phyloP scores from a whole-genome alignment of 1,140 invertebrate species.

The Physella acuta region DNA sequence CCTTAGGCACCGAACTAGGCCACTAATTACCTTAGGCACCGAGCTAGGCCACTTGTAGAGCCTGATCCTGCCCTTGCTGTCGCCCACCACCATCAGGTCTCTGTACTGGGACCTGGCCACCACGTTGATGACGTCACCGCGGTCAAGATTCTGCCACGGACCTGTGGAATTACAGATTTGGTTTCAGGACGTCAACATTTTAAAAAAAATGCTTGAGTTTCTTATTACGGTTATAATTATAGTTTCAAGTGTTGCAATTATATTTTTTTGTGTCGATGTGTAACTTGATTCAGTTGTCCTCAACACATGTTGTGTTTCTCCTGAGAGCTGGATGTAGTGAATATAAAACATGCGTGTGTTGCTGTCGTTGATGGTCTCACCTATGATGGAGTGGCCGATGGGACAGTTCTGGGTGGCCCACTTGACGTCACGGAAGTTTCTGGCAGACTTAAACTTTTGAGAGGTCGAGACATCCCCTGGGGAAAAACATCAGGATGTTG shows the following conservation, averaged over 20 bases:
- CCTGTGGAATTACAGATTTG: slow-evolving; percentile 64
- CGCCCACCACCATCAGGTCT: slow-evolving; percentile 76
- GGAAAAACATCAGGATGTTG: neutral
- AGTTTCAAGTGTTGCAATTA: no score
- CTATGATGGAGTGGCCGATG: slow-evolving; percentile 73
- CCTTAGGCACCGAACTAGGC: no score
- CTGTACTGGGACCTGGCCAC: slow-evolving; percentile 70
- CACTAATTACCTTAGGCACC: slow-evolving; percentile 79
- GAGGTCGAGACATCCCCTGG: slow-evolving; percentile 44
- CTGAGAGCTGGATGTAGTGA: no score
- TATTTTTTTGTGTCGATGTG: no score
- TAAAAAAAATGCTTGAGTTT: no score
- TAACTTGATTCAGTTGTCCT: no score
- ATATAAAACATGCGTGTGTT: no score
- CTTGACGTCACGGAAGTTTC: slow-evolving; percentile 73
- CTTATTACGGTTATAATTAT: no score
- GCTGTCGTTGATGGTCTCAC: no score
- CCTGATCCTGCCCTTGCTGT: slow-evolving; percentile 89
- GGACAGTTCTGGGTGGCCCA: slow-evolving; percentile 82
- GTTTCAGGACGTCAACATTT: neutral
- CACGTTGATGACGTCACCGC: slow-evolving; percentile 82
- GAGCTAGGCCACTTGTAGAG: slow-evolving; percentile 79
- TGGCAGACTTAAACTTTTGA: slow-evolving; percentile 71
- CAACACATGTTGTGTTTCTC: no score
- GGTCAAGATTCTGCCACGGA: slow-evolving; percentile 84